phyloP scores from a whole-genome alignment of 1,140 invertebrate genomes.

The Rhynchophorus ferrugineus region DNA sequence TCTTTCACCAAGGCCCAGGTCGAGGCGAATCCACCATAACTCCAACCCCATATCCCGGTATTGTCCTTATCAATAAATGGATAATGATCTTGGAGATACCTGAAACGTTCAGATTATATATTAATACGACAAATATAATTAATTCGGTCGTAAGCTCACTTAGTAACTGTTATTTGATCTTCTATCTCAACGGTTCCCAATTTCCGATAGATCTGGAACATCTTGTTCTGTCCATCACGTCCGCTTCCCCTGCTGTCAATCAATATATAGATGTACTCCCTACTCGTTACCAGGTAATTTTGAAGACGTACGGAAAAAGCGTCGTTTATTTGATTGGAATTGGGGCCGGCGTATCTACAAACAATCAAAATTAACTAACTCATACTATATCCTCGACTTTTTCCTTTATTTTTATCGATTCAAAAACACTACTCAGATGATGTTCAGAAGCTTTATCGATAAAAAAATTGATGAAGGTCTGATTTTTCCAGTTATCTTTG shows the following conservation, averaged over 20 bases:
- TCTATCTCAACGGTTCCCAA: slow-evolving; percentile 83
- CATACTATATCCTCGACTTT: too few species aligned
- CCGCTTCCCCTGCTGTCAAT: slow-evolving; percentile 87
- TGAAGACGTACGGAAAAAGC: slow-evolving; percentile 69
- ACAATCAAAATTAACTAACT: too few species aligned
- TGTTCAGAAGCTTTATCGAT: too few species aligned
- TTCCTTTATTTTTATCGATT: too few species aligned
- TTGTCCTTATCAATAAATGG: slow-evolving; percentile 55
- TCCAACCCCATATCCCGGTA: slow-evolving; percentile 89
- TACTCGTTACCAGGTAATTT: slow-evolving; percentile 72
- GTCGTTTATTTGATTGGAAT: slow-evolving; percentile 69
- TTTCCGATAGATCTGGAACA: slow-evolving; percentile 74
- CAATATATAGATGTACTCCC: slow-evolving; percentile 73
- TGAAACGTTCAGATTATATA: slow-evolving; percentile 26
- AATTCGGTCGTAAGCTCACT: slow-evolving; percentile 50
- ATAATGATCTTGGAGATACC: slow-evolving; percentile 51
- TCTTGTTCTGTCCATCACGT: slow-evolving; percentile 70
- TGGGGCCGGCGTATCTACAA: slow-evolving; percentile 76
- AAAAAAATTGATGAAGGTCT: too few species aligned
- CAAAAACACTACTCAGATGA: too few species aligned
- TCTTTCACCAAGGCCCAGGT: slow-evolving; percentile 66
- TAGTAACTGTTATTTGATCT: slow-evolving; percentile 76
- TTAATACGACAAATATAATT: not conserved
- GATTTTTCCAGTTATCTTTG: too few species aligned
- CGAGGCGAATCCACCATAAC: slow-evolving; percentile 84